Percentiles rank a stretch among this genome's conserved stretches.
These are phyloP conservation scores for Chrysolina americana DNA, from an alignment of 2,888 invertebrate genomes.

Conservation along the genomic window DNA sequence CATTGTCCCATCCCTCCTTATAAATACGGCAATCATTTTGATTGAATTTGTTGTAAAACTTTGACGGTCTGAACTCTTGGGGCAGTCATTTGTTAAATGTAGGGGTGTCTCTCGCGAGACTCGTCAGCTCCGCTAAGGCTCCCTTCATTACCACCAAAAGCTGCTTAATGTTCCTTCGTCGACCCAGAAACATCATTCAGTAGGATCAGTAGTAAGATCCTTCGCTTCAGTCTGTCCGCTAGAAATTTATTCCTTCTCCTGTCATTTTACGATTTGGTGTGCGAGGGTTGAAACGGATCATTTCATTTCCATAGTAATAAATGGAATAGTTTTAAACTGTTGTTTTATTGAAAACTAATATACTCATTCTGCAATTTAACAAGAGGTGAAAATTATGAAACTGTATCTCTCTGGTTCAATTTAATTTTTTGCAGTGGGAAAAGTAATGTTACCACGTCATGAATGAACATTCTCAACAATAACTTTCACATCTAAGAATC, in stretches of 20 bases:
- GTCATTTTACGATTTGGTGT: constrained; percentile 3
- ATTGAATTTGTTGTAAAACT: constrained; percentile 67
- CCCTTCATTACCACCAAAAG: constrained; percentile 40
- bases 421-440: too few species aligned
- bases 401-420: too few species aligned
- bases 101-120: constrained; percentile 57
- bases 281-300: not conserved
- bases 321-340: too few species aligned
- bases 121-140: constrained; percentile 42
- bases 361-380: too few species aligned
- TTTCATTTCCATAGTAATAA: not conserved
- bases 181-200: constrained; percentile 42
- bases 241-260: constrained; percentile 5
- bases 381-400: too few species aligned
- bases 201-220: constrained; percentile 35
- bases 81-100: constrained; percentile 63
- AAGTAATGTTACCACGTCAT: too few species aligned
- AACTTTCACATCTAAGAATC: too few species aligned
- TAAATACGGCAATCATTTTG: constrained; percentile 66
- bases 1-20: constrained; percentile 46
- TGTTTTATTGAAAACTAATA: too few species aligned
- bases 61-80: constrained; percentile 56
- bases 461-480: too few species aligned
- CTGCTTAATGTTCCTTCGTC: constrained; percentile 44
- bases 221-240: constrained; percentile 23